phyloP scores from a whole-genome alignment of 2,797 vertebrate genomes.

The Peromyscus nudipes region DNA sequence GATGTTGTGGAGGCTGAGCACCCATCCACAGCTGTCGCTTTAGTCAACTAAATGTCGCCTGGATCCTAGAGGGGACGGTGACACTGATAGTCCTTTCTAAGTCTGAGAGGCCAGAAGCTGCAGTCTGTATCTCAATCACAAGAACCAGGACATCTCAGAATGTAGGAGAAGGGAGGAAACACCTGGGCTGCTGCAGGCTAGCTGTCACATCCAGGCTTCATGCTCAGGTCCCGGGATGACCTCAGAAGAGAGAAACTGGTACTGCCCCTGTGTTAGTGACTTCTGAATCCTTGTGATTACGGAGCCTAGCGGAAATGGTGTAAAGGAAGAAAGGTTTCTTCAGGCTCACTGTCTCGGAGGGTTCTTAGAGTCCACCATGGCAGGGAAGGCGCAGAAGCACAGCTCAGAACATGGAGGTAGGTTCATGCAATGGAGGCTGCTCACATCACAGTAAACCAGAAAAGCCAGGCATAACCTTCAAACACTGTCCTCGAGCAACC shows the following conservation, averaged over 20 bases:
- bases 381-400: background rate
- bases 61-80: background rate
- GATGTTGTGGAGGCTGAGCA: background rate
- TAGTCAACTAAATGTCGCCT: background rate
- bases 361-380: background rate
- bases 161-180: background rate
- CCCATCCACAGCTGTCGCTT: background rate
- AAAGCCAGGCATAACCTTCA: background rate
- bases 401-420: background rate
- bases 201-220: background rate
- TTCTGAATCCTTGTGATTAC: background rate
- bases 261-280: background rate
- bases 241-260: background rate
- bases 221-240: background rate
- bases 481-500: background rate
- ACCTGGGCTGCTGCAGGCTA: background rate
- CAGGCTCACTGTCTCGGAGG: background rate
- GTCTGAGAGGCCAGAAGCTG: background rate
- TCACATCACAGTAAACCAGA: background rate
- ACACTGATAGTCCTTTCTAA: background rate
- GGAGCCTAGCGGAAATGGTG: no score
- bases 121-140: background rate
- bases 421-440: background rate
- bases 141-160: background rate
- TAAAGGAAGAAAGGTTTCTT: background rate